Percentiles rank a stretch among this genome's conserved stretches.
phyloP scores from a whole-genome alignment of 2,797 vertebrate genomes.

The Bovichtus variegatus region DNA sequence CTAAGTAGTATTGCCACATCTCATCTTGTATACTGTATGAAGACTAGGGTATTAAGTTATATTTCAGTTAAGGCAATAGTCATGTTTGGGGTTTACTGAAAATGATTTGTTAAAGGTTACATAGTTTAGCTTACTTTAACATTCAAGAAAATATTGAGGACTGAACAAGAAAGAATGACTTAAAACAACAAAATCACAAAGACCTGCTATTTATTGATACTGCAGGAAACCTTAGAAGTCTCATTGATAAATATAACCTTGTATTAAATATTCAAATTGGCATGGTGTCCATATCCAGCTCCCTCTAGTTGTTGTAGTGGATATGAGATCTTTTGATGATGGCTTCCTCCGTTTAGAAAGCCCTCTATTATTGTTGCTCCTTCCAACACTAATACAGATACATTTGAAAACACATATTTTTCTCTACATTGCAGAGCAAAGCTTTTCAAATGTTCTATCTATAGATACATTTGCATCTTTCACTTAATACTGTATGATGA shows the following conservation, averaged over 20 bases:
- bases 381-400: neutral
- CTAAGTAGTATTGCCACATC: neutral
- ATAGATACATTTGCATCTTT: neutral
- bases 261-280: neutral
- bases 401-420: neutral
- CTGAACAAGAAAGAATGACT: neutral
- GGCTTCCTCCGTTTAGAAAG: neutral
- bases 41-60: too few species aligned
- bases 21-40: conserved; percentile 2
- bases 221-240: neutral
- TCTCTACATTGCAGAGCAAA: neutral
- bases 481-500: neutral
- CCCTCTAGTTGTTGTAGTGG: neutral
- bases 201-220: neutral
- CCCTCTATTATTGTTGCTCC: neutral
- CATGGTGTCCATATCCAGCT: neutral
- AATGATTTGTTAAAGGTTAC: neutral
- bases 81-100: neutral
- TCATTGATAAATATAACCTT: neutral
- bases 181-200: neutral
- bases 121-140: neutral
- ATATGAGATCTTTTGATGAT: neutral
- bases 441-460: neutral
- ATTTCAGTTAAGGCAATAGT: neutral
- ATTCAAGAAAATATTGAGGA: neutral